These are phyloP conservation scores for Antheraea assamensis DNA, from an alignment of 2,888 invertebrate species.

Conservation along the genomic window DNA sequence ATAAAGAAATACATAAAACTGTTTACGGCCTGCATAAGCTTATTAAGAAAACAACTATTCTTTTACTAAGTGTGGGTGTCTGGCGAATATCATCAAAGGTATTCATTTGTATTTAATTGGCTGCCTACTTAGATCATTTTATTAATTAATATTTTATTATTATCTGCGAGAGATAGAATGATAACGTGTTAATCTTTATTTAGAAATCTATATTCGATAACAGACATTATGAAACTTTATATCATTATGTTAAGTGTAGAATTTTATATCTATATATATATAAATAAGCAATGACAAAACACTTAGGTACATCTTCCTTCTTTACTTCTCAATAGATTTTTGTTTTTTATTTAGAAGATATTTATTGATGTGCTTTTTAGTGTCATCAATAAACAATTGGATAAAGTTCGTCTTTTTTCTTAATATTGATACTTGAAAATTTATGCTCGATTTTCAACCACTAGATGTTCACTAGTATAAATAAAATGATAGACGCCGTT, in stretches of 20 bases:
- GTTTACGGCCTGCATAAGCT: slow-evolving; percentile 56
- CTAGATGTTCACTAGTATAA: no score
- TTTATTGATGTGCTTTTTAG: no score
- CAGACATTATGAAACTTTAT: slow-evolving; percentile 13
- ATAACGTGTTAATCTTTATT: background rate
- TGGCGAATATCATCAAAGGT: slow-evolving; percentile 38
- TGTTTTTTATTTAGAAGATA: no score
- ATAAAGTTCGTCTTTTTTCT: no score
- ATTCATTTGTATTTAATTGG: slow-evolving; percentile 43
- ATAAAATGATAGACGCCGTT: no score
- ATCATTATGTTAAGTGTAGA: background rate
- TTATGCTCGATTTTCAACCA: no score
- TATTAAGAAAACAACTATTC: slow-evolving; percentile 52
- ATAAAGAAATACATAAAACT: slow-evolving; percentile 64
- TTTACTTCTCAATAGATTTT: no score
- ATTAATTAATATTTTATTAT: slow-evolving; percentile 47
- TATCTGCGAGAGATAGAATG: slow-evolving; percentile 38
- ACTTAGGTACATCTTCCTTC: no score
- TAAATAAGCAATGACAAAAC: no score
- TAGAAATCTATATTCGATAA: slow-evolving; percentile 1
- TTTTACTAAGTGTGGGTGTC: slow-evolving; percentile 41
- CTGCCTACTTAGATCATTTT: slow-evolving; percentile 41
- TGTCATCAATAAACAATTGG: no score
- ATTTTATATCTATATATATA: background rate
- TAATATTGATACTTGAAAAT: no score